Conservation (phyloP, 2,113 vertebrate species). For the Poeciliopsis prolifica region DNA sequence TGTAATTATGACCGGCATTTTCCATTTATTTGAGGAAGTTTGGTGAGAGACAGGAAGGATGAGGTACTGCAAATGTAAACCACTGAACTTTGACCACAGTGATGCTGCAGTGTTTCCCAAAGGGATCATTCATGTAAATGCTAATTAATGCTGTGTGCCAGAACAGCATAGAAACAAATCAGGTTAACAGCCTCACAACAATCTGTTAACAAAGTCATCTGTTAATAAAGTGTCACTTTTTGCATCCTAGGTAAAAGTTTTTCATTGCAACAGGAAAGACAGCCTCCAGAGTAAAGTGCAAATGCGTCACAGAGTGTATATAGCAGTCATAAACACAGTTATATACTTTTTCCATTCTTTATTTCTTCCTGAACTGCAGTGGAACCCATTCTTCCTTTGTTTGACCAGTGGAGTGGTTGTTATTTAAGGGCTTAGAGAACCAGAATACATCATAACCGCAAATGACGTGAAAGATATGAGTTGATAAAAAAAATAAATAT, state of each 20-base stretch:
- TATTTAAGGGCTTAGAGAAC: not conserved
- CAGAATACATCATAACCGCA: too few relatives aligned
- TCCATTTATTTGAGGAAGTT: not conserved
- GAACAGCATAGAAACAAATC: not conserved
- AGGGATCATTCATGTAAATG: not conserved
- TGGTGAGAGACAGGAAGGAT: not conserved
- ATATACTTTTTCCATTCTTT: not conserved
- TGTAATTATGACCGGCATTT: not conserved
- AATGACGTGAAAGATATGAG: too few relatives aligned
- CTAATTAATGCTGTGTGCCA: not conserved
- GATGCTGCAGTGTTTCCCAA: not conserved
- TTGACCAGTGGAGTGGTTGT: too few relatives aligned
- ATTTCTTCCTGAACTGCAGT: too few relatives aligned
- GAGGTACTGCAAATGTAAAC: not conserved
- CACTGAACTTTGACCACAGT: accelerated
- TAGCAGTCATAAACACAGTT: not conserved
- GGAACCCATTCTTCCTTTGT: not conserved
- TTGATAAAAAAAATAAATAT: too few relatives aligned
- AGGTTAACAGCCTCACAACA: not conserved
- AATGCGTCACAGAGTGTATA: not conserved
- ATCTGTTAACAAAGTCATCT: too few relatives aligned
- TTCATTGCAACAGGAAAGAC: not conserved
- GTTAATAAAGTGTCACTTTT: not conserved
- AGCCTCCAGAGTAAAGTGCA: not conserved
- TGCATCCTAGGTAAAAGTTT: not conserved